phyloP scores from a whole-genome alignment of 1,140 invertebrate genomes.

The Drosophila pandora region DNA sequence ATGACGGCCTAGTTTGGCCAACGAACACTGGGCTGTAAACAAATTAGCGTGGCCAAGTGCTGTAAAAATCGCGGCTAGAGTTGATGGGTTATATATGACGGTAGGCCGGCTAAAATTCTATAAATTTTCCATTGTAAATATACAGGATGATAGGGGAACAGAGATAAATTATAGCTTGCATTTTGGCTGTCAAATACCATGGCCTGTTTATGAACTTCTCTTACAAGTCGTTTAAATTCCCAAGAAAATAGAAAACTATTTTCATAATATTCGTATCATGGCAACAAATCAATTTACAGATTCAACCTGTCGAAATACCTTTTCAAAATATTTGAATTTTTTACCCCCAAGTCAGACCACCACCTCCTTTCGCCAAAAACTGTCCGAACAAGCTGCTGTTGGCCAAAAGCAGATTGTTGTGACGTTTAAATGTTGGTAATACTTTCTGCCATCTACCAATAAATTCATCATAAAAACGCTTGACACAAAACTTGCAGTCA shows the following conservation, averaged over 20 bases:
- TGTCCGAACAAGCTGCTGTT: conserved; percentile 41
- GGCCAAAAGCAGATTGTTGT: conserved; percentile 49
- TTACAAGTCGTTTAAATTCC: no score
- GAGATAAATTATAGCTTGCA: no score
- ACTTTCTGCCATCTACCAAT: conserved; percentile 47
- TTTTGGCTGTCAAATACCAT: no score
- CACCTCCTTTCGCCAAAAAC: conserved; percentile 1
- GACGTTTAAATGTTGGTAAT: conserved; percentile 46
- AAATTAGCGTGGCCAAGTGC: conserved; percentile 37
- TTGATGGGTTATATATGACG: conserved; percentile 12
- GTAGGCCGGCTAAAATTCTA: conserved; percentile 21
- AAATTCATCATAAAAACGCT: conserved; percentile 57
- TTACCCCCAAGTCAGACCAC: background rate
- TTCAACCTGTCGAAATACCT: conserved; percentile 13
- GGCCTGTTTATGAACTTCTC: no score
- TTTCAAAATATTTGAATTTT: conserved; percentile 1
- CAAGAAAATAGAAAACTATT: background rate
- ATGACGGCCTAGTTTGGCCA: conserved; percentile 46
- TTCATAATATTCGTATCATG: background rate
- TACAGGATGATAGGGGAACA: background rate
- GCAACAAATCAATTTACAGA: conserved; percentile 4
- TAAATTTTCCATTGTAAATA: conserved; percentile 5
- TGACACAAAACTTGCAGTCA: conserved; percentile 57
- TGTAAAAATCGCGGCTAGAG: conserved; percentile 24
- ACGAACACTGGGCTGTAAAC: conserved; percentile 29